A percentile compares a stretch with the other conserved stretches of the same genome.
phyloP scores from a whole-genome alignment of 2,113 vertebrate genomes.

The Hemiprocne comata region DNA sequence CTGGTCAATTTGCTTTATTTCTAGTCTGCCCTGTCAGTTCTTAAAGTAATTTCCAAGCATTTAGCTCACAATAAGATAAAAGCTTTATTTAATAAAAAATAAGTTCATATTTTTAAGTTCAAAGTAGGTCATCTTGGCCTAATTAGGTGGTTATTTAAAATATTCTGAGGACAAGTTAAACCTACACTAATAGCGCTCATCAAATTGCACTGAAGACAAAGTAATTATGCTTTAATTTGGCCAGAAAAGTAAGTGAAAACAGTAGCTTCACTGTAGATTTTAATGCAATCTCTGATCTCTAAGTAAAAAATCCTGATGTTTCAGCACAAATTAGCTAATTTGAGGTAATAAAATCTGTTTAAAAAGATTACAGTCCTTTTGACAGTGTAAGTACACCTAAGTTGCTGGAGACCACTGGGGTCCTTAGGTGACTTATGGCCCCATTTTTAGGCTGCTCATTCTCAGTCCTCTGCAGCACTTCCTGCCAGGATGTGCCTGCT shows the following conservation, averaged over 20 bases:
- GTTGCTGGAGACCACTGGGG: neutral
- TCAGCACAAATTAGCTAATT: neutral
- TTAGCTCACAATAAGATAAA: neutral
- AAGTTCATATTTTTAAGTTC: neutral
- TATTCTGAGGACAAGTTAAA: neutral
- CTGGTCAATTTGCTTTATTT: neutral
- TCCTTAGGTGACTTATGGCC: neutral
- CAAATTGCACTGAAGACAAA: neutral
- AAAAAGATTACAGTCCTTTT: neutral
- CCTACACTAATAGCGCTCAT: neutral
- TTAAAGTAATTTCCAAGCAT: neutral
- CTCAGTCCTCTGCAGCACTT: fast-evolving
- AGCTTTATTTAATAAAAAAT: neutral
- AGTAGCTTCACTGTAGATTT: neutral
- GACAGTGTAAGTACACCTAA: neutral
- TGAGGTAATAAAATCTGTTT: neutral
- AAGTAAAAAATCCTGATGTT: neutral
- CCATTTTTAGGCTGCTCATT: neutral
- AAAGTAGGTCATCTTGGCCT: neutral
- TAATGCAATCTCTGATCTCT: neutral
- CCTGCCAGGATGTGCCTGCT: neutral
- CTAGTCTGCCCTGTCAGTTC: neutral
- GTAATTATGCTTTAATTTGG: neutral
- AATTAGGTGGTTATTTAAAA: neutral
- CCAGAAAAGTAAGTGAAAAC: neutral